Conservation (phyloP, 2,888 invertebrate species). For the Eristalinus aeneus region DNA sequence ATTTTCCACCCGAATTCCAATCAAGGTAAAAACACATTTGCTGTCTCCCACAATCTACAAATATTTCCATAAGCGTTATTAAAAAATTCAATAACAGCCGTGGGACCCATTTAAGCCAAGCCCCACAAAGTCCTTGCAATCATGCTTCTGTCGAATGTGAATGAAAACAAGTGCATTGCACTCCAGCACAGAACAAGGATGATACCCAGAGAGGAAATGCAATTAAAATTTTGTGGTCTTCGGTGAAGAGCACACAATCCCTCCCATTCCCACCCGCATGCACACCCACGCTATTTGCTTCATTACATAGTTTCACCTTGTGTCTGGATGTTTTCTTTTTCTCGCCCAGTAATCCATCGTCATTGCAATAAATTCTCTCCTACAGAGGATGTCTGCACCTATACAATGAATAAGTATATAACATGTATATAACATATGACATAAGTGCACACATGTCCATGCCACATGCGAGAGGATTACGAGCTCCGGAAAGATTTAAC, state of each 20-base stretch:
- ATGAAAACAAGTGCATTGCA: not conserved
- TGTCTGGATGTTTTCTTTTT: not conserved
- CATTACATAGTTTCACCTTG: not conserved
- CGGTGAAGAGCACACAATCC: not conserved
- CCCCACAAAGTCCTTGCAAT: too few species aligned
- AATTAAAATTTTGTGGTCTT: not conserved
- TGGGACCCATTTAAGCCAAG: too few species aligned
- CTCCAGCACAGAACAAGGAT: not conserved
- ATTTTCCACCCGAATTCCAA: too few species aligned
- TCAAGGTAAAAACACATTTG: too few species aligned
- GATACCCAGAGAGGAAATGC: not conserved
- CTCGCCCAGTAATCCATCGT: not conserved
- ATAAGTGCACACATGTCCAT: not conserved
- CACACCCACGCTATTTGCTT: not conserved
- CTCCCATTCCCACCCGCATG: not conserved
- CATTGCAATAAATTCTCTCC: not conserved
- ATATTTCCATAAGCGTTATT: too few species aligned
- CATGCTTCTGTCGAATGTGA: not conserved
- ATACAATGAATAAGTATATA: not conserved
- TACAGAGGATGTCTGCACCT: not conserved
- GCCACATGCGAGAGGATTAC: not conserved
- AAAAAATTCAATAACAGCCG: too few species aligned
- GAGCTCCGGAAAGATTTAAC: not conserved
- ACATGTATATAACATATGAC: not conserved
- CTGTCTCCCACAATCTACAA: too few species aligned